phyloP scores from a whole-genome alignment of 2,888 invertebrate species.

The Teleogryllus oceanicus region DNA sequence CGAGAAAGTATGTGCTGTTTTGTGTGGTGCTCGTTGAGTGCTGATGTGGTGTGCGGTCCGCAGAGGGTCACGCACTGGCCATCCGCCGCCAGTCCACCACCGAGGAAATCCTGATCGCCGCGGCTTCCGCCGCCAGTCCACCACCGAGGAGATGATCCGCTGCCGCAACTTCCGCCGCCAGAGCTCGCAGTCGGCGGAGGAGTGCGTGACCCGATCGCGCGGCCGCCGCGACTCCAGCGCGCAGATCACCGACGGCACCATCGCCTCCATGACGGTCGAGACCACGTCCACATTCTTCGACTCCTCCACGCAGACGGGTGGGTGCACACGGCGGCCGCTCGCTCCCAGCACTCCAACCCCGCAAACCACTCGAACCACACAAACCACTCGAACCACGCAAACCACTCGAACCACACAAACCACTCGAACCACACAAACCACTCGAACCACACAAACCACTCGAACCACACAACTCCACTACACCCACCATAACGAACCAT shows the following conservation, averaged over 20 bases:
- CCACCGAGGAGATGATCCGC: constrained; percentile 89
- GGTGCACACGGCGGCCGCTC: constrained; percentile 46
- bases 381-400: too few relatives aligned
- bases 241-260: constrained; percentile 86
- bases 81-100: constrained; percentile 86
- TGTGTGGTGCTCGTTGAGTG: too few relatives aligned
- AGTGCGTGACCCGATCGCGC: constrained; percentile 49
- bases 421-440: too few relatives aligned
- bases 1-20: too few relatives aligned
- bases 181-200: constrained; percentile 83
- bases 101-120: constrained; percentile 87
- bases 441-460: too few relatives aligned
- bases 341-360: too few relatives aligned
- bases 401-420: too few relatives aligned
- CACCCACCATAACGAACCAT: too few relatives aligned
- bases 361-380: background rate
- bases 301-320: constrained; percentile 89
- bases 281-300: constrained; percentile 90
- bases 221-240: constrained; percentile 81
- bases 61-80: constrained; percentile 60
- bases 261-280: constrained; percentile 89
- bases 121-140: constrained; percentile 84
- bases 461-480: too few relatives aligned
- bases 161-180: constrained; percentile 87
- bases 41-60: too few relatives aligned